Evolutionary conservation across 2,113 vertebrate species (phyloP), one percentile per base, ranked within the genome.

Genomic region (Boulengeromyrus knoepffleri): DNA sequence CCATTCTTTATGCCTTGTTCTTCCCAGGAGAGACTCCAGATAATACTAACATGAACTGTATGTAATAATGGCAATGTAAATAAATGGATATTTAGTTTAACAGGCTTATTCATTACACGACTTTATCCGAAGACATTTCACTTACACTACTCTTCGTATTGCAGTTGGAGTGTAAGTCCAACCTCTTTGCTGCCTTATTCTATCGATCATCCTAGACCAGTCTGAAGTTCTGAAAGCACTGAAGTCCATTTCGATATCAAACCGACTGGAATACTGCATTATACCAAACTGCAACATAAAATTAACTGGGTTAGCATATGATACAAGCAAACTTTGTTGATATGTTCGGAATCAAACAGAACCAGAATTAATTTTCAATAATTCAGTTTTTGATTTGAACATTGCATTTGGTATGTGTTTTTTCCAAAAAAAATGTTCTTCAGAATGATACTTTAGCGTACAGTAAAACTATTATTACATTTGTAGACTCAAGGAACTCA

Each of bases 261-360:
- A 17, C 0, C 0, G 0, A 0, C 0, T 0, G 4, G 95, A 93
- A 87, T 93, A 96, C 87, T 95, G 93, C 80, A 89, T 87, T 15
- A 96, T 85, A 19, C 95, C 91, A 93, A 96, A 96, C 96, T 96
- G 94, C 27, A 93, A 91, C 39, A 31, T 58, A 90, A 83, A 80
- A 15, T 12, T 46, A 46, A 45, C 53, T 19, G 3, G 52, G 42
- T 8, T 9, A 6, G 36, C 36, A 42, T 80, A 80, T 80, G 36
- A 19, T 42, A 13, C 49, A 88, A 39, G n/a, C 6, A 31, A 36
- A 70, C 27, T 13, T 70, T 70, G 27, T 31, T 70, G 3, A 70
- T 3, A 70, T 80, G 56, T 7, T 13, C n/a, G 12, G 62, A 74
- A 9, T 2, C 10, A 84, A 77, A 17, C 0, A 70, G n/a, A 77